Percentiles rank a stretch among this genome's conserved stretches.
Evolutionary conservation across 2,888 invertebrate species (phyloP).

Genomic region (Prosopocoilus inquinatus): DNA sequence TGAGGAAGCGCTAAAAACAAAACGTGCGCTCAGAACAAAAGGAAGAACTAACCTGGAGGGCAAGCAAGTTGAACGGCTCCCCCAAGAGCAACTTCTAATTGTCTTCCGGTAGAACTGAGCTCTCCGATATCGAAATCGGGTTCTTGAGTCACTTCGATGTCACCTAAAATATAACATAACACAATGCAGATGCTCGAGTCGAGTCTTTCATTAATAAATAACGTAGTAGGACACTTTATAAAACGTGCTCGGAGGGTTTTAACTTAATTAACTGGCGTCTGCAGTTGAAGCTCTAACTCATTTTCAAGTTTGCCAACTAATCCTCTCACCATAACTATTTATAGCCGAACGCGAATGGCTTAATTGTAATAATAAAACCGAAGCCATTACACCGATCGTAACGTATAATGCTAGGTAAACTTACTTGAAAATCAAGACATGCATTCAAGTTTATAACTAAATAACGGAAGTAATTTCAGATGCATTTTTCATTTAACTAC

Average conservation of each 20-base stretch:
- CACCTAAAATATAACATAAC: conserved; percentile 38
- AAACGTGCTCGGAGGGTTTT: conserved; percentile 35
- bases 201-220: conserved; percentile 22
- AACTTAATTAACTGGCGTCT: conserved; percentile 41
- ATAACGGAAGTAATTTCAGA: no score
- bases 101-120: conserved; percentile 61
- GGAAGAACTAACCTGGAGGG: conserved; percentile 61
- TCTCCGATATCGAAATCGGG: conserved; percentile 56
- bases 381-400: neutral
- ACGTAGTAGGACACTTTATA: conserved; percentile 31
- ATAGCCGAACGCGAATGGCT: conserved; percentile 19
- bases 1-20: conserved; percentile 12
- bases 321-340: conserved; percentile 36
- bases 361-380: conserved; percentile 23
- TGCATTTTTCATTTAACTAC: no score
- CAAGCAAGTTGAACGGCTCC: conserved; percentile 86
- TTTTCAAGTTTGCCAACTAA: conserved; percentile 38
- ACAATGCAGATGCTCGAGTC: neutral
- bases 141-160: conserved; percentile 58
- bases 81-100: conserved; percentile 80
- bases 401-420: no score
- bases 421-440: no score
- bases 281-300: conserved; percentile 37
- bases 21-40: conserved; percentile 17
- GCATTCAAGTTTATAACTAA: no score